These are phyloP conservation scores for Chalcosyrphus nemorum DNA, from an alignment of 2,888 invertebrate species.

Conservation along the genomic window DNA sequence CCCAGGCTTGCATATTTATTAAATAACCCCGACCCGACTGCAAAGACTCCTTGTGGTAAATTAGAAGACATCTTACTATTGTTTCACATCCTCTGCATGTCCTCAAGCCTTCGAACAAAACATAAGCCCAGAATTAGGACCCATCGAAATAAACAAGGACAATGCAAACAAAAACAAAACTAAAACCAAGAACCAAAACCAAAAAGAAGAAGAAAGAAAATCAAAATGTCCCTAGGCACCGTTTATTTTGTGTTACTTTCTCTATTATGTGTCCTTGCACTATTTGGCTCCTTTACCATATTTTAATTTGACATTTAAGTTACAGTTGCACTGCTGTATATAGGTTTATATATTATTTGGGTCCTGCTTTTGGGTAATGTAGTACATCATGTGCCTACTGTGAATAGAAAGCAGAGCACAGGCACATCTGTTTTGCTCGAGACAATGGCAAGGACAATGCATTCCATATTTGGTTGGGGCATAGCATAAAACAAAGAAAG, in stretches of 20 bases:
- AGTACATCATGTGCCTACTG: not conserved
- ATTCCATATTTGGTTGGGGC: constrained; percentile 7
- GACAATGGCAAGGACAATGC: constrained; percentile 48
- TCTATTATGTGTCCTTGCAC: constrained; percentile 12
- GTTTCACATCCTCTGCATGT: not conserved
- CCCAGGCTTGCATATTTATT: not conserved
- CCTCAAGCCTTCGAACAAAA: not conserved
- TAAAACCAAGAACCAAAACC: no score
- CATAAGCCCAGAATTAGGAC: not conserved
- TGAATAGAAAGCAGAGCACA: not conserved
- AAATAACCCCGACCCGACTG: not conserved
- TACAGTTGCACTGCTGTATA: no score
- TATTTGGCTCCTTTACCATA: not conserved
- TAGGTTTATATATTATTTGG: not conserved
- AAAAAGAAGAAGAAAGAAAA: not conserved
- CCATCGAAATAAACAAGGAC: not conserved
- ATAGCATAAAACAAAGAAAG: constrained; percentile 3
- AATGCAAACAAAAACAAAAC: not conserved
- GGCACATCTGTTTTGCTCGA: constrained; percentile 14
- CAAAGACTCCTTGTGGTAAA: not conserved
- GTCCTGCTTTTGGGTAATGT: constrained; percentile 1
- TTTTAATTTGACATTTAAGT: constrained; percentile 18
- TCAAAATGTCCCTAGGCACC: not conserved
- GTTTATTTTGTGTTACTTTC: not conserved
- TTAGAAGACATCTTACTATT: not conserved